Conservation (phyloP, 2,888 invertebrate genomes). For the Stenoptilia bipunctidactyla region DNA sequence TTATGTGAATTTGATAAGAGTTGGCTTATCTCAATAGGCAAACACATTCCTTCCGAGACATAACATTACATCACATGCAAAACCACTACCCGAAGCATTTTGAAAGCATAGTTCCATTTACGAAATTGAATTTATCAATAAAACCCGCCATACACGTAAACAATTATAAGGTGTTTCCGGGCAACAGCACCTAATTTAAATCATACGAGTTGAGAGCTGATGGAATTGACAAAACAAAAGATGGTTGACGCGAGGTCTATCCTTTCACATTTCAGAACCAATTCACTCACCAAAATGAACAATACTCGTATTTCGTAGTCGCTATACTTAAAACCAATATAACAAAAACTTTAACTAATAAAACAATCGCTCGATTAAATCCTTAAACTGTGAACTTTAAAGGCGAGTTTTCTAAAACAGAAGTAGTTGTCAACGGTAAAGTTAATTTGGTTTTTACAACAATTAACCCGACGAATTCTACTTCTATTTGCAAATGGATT, state of each 20-base stretch:
- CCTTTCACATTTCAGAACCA: conserved; percentile 39
- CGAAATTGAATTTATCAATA: neutral
- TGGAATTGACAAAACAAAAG: neutral
- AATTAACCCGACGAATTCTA: conserved; percentile 54
- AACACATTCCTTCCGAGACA: too few relatives aligned
- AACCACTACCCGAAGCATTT: too few relatives aligned
- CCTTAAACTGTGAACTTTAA: conserved; percentile 10
- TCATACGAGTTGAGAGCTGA: neutral
- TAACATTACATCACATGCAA: too few relatives aligned
- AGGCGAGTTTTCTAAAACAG: conserved; percentile 14
- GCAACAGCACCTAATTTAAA: neutral
- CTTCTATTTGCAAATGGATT: conserved; percentile 60
- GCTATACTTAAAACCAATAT: conserved; percentile 28
- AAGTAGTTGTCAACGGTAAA: conserved; percentile 5
- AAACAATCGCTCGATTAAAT: conserved; percentile 6
- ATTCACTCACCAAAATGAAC: conserved; percentile 52
- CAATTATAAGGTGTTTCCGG: neutral
- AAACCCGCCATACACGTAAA: neutral
- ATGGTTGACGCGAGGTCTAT: neutral
- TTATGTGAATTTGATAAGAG: too few relatives aligned
- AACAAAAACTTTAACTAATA: neutral
- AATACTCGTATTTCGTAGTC: conserved; percentile 46
- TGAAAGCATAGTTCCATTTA: too few relatives aligned
- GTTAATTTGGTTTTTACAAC: conserved; percentile 27
- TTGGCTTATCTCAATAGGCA: too few relatives aligned